Conservation (phyloP, 2,888 invertebrate genomes). For the Drosophila stalkeri region DNA sequence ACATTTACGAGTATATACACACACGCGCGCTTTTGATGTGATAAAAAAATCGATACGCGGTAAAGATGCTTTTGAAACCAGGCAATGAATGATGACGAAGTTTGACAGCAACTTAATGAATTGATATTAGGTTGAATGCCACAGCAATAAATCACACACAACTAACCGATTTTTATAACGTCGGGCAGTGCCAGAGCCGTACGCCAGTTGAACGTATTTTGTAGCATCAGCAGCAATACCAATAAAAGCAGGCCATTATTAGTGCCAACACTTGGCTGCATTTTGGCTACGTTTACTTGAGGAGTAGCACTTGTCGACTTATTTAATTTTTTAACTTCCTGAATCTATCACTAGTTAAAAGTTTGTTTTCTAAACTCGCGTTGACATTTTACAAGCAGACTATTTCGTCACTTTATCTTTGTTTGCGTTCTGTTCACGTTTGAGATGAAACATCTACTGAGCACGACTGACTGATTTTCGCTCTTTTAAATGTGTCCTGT, state of each 20-base stretch:
- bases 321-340: constrained; percentile 8
- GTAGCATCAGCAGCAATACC: constrained; percentile 48
- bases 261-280: constrained; percentile 34
- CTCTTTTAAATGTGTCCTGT: constrained; percentile 71
- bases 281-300: constrained; percentile 30
- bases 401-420: constrained; percentile 4
- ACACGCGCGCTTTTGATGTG: constrained; percentile 58
- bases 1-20: constrained; percentile 38
- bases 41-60: constrained; percentile 78
- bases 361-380: constrained; percentile 27
- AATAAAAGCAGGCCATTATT: constrained; percentile 29
- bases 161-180: constrained; percentile 83
- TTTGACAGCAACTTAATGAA: constrained; percentile 3
- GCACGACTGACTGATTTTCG: constrained; percentile 30
- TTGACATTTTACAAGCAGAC: constrained; percentile 37
- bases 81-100: constrained; percentile 6
- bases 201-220: constrained; percentile 40
- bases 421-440: constrained; percentile 14
- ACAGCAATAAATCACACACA: constrained; percentile 1
- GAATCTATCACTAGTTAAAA: constrained; percentile 2
- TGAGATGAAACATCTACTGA: constrained; percentile 68
- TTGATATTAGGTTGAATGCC: constrained; percentile 29
- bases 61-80: constrained; percentile 35
- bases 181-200: constrained; percentile 78
- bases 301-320: neutral